Evolutionary conservation across 2,113 vertebrate species (phyloP).

Genomic region (Cinclus cinclus): DNA sequence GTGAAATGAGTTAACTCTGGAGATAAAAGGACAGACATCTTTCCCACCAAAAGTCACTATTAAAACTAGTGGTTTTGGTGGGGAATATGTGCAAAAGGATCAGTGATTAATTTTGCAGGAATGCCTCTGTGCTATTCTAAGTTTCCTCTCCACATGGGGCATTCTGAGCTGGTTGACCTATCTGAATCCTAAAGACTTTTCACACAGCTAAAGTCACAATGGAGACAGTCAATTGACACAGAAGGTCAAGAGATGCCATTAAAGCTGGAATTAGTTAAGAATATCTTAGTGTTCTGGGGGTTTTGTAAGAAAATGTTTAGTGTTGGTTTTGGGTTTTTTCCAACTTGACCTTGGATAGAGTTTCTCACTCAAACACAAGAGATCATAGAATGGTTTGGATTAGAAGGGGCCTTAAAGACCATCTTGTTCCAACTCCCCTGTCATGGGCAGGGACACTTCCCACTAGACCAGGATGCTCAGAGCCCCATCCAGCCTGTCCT

Average conservation of each 20-base stretch:
- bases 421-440: neutral
- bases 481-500: fast-evolving
- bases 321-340: neutral
- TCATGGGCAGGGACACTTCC: neutral
- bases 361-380: neutral
- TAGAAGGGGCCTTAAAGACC: neutral
- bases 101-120: neutral
- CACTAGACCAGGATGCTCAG: neutral
- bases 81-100: neutral
- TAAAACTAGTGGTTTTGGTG: neutral
- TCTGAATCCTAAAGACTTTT: neutral
- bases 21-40: neutral
- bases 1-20: neutral
- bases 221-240: neutral
- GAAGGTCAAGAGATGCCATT: neutral
- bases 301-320: neutral
- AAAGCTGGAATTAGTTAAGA: neutral
- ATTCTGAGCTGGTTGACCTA: neutral
- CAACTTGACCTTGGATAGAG: neutral
- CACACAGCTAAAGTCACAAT: neutral
- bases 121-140: slow-evolving; percentile 9
- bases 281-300: neutral
- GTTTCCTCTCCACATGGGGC: neutral
- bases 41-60: neutral
- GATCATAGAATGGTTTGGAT: neutral